phyloP scores from a whole-genome alignment of 2,797 vertebrate genomes.

The Protosalanx chinensis region DNA sequence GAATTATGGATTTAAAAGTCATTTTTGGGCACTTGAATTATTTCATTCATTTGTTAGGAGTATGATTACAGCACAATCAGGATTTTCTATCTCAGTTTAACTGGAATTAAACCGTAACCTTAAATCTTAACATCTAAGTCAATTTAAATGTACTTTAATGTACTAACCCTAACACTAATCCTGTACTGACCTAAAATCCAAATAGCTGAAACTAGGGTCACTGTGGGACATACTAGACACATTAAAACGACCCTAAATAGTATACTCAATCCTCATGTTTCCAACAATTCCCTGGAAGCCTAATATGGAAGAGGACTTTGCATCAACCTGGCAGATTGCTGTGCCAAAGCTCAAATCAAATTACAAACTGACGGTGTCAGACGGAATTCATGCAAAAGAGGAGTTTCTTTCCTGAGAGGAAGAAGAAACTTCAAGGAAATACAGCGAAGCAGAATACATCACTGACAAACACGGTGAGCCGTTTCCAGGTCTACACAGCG shows the following conservation, averaged over 20 bases:
- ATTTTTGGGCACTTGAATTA: too few species aligned
- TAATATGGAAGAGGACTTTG: constrained; percentile 2
- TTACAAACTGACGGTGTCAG: neutral
- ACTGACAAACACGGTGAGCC: neutral
- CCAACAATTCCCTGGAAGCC: neutral
- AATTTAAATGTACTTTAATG: too few species aligned
- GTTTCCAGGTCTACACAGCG: neutral
- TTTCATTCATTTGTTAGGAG: too few species aligned
- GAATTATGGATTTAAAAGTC: too few species aligned
- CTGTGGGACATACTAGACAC: too few species aligned
- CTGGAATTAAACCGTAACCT: too few species aligned
- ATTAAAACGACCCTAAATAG: neutral
- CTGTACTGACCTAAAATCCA: too few species aligned
- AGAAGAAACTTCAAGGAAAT: neutral
- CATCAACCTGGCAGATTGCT: constrained; percentile 2
- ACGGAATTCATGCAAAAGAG: neutral
- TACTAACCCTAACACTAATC: too few species aligned
- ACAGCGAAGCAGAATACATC: neutral
- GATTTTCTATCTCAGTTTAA: too few species aligned
- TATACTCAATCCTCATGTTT: neutral
- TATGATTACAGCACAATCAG: too few species aligned
- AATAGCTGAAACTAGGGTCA: too few species aligned
- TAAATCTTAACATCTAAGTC: too few species aligned
- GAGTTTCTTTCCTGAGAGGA: neutral
- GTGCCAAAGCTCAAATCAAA: neutral